Conservation (phyloP, 2,888 invertebrate genomes). For the Operophtera brumata region DNA sequence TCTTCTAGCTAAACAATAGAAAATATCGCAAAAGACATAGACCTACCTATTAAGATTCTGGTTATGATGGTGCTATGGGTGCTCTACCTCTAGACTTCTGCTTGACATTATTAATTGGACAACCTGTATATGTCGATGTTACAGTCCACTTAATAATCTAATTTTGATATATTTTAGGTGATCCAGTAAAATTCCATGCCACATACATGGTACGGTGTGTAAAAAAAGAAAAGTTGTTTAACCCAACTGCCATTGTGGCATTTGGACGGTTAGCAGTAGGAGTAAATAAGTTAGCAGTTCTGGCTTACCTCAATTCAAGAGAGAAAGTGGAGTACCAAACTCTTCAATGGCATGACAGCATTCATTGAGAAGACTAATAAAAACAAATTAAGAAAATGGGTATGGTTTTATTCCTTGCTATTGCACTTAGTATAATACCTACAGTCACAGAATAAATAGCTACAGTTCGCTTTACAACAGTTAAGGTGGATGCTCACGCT, state of each 20-base stretch:
- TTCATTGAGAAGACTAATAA: slow-evolving; percentile 36
- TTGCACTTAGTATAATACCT: neutral
- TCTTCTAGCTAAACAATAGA: too few species aligned
- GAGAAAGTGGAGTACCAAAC: slow-evolving; percentile 78
- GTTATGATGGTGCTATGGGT: too few species aligned
- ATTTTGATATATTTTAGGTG: slow-evolving; percentile 79
- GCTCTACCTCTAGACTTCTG: too few species aligned
- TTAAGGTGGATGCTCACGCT: too few species aligned
- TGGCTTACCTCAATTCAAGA: slow-evolving; percentile 79
- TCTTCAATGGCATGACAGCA: slow-evolving; percentile 79
- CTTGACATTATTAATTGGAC: too few species aligned
- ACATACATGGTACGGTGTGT: slow-evolving; percentile 88
- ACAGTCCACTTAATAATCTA: neutral
- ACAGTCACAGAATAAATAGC: too few species aligned
- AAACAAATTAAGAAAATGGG: neutral
- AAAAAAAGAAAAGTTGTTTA: slow-evolving; percentile 62
- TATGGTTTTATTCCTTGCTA: neutral
- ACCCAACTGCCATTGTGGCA: slow-evolving; percentile 81
- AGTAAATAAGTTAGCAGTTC: slow-evolving; percentile 88
- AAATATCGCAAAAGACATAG: too few species aligned
- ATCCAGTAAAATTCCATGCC: slow-evolving; percentile 90
- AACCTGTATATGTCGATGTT: neutral
- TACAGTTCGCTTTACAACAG: too few species aligned
- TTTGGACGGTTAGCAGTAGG: slow-evolving; percentile 87
- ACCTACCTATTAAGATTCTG: too few species aligned